These are phyloP conservation scores for Piliocolobus tephrosceles DNA, from an alignment of 2,113 vertebrate genomes.

Conservation along the genomic window DNA sequence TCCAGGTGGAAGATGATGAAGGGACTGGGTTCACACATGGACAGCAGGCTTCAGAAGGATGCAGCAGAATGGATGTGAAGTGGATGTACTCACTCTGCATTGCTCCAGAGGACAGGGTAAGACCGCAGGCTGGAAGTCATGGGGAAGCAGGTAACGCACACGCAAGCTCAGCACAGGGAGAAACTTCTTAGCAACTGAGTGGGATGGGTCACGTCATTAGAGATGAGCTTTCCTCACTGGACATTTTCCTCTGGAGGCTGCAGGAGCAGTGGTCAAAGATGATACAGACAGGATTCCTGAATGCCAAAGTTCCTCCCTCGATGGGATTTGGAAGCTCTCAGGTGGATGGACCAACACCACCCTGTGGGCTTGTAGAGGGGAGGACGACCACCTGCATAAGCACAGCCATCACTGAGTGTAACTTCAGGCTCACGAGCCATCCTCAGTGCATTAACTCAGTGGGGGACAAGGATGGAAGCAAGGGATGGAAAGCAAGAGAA, in stretches of 20 bases:
- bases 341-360: background rate
- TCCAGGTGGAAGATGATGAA: background rate
- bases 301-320: background rate
- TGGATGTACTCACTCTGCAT: background rate
- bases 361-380: no score
- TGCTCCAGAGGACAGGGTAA: background rate
- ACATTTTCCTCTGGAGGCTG: background rate
- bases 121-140: background rate
- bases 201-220: background rate
- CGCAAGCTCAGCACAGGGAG: background rate
- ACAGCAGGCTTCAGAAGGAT: background rate
- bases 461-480: background rate
- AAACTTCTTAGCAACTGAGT: background rate
- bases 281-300: background rate
- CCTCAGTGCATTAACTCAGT: background rate
- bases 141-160: background rate
- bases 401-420: background rate
- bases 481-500: background rate
- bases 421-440: background rate
- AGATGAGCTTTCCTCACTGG: background rate
- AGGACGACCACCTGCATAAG: background rate
- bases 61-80: background rate
- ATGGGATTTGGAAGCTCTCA: background rate
- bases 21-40: background rate
- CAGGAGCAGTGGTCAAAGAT: background rate